A percentile compares a stretch with the other conserved stretches of the same genome.
These are phyloP conservation scores for Falco naumanni DNA, from an alignment of 2,797 vertebrate genomes.

Conservation along the genomic window DNA sequence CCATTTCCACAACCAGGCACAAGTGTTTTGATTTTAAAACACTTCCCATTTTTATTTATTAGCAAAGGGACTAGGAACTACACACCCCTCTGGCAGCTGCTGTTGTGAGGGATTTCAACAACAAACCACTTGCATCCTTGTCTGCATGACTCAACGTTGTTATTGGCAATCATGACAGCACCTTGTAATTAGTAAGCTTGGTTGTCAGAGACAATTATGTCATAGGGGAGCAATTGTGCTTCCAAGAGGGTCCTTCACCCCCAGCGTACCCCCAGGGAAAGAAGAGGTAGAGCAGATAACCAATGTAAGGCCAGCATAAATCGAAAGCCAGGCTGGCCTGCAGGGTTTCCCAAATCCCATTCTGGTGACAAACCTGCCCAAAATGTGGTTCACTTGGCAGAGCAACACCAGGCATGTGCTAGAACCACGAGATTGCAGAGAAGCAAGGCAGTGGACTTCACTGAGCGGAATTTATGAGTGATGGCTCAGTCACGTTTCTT, in stretches of 20 bases:
- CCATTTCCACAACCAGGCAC: background rate
- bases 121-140: background rate
- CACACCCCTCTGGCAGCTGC: background rate
- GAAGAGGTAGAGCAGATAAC: background rate
- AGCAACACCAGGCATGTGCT: background rate
- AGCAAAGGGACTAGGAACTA: background rate
- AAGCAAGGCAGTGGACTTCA: background rate
- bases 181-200: background rate
- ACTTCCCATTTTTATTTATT: background rate
- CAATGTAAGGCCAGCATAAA: accelerated
- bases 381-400: background rate
- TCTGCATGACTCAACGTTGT: background rate
- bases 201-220: background rate
- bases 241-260: background rate
- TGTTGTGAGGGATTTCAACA: background rate
- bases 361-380: background rate
- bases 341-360: background rate
- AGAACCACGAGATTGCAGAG: background rate
- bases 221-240: background rate
- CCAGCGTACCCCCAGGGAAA: background rate
- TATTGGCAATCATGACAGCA: background rate
- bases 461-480: background rate
- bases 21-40: background rate
- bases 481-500: background rate
- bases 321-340: background rate